These are phyloP conservation scores for Coenonympha arcania DNA, from an alignment of 2,888 invertebrate genomes.

Conservation along the genomic window DNA sequence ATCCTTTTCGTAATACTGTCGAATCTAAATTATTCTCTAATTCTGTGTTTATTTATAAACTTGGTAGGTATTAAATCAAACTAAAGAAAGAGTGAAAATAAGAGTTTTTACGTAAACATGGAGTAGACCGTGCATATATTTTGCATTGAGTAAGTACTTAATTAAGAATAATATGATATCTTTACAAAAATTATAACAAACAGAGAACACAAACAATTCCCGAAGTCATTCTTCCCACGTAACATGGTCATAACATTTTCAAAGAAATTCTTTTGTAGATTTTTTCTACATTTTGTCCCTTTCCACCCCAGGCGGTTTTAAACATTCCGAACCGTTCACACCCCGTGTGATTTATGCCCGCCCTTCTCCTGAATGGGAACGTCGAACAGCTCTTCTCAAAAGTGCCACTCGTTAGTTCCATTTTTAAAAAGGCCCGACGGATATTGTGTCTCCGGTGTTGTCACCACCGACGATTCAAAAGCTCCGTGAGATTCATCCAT, in stretches of 20 bases:
- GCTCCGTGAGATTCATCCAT: conserved; percentile 43
- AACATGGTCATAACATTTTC: conserved; percentile 23
- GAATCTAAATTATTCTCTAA: too few relatives aligned
- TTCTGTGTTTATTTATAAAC: too few relatives aligned
- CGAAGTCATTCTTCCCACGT: conserved; percentile 9
- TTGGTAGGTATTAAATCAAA: too few relatives aligned
- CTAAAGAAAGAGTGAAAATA: not conserved
- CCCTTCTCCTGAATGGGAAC: conserved; percentile 49
- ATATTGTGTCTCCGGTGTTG: conserved; percentile 66
- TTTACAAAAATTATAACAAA: too few relatives aligned
- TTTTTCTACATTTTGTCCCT: conserved; percentile 48
- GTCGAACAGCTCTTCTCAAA: conserved; percentile 47
- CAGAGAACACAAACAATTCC: conserved; percentile 2
- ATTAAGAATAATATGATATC: too few relatives aligned
- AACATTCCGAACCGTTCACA: conserved; percentile 51
- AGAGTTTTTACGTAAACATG: too few relatives aligned
- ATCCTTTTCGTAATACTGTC: too few relatives aligned
- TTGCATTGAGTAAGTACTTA: too few relatives aligned
- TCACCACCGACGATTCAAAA: conserved; percentile 51
- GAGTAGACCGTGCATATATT: too few relatives aligned
- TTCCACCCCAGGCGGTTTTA: conserved; percentile 36
- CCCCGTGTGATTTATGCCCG: conserved; percentile 60
- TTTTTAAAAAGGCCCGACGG: conserved; percentile 62
- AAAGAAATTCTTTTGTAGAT: conserved; percentile 37
- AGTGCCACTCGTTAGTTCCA: conserved; percentile 58